Base-by-base conservation (phyloP, 1,140 invertebrate genomes). In the Solenopsis invicta region DNA sequence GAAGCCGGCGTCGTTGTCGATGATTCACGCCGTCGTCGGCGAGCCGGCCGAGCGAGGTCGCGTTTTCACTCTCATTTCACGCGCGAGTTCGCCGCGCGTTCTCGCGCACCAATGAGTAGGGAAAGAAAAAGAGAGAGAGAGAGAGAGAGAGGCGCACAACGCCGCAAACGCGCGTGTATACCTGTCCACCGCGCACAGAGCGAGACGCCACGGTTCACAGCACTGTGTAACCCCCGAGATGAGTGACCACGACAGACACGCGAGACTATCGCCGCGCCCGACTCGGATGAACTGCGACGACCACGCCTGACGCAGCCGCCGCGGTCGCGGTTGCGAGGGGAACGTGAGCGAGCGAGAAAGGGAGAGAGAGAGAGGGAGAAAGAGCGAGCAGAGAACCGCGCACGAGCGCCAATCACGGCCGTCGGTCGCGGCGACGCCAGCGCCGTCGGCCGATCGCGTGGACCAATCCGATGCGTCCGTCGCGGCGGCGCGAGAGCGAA, bases 301-400 rank as follows among this genome's bases (percentile, higher is more conserved):
- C 94, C 93, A 94, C 93, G 94, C 93, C 93, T 94, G 94, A 92
- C 91, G 92, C 93, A 94, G 93, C 92, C 90, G 92, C 89, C 84
- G 2, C 29, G 29, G 29, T 29, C 29, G 29, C 29, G 29, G 29
- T 29, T 10, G 24, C 16, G 13, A 41, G 41, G 41, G 41, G 3
- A 37, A 21, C 18, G 84, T 88, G 90, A 88, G 80, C 87, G 90
- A 41, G 8, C 16, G 24, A 34, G 13, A 21, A 41, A 41, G 10
- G 24, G 37, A 54, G 50, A 16, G 74, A 76, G n/a, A 21, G 48
- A 61, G 29, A 18, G 24, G 21, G 24, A 67, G 78, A 67, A 8
- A 6, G n/a, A n/a, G n/a, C n/a, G n/a, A n/a, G n/a, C n/a, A n/a
- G n/a, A n/a, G n/a, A n/a, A n/a, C n/a, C n/a, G 45, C 41, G 64